Percentiles rank a stretch among this genome's conserved stretches.
phyloP scores from a whole-genome alignment of 2,113 vertebrate genomes.

The Buteo buteo region DNA sequence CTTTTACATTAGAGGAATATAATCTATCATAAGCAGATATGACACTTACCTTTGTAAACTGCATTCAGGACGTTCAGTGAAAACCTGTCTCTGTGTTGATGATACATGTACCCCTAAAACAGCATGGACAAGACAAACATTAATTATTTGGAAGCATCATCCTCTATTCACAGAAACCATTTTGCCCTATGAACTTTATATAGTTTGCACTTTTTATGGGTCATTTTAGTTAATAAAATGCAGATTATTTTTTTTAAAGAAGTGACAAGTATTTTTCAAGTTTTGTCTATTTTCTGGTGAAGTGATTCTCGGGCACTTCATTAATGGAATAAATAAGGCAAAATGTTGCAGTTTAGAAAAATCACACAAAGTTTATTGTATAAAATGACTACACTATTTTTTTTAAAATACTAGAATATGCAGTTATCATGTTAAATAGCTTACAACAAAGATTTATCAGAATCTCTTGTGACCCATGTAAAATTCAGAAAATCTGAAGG shows the following conservation, averaged over 20 bases:
- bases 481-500: background rate
- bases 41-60: background rate
- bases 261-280: background rate
- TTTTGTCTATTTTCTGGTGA: background rate
- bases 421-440: background rate
- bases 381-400: background rate
- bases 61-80: background rate
- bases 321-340: background rate
- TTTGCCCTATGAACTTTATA: background rate
- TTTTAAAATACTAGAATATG: background rate
- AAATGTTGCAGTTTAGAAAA: background rate
- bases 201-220: background rate
- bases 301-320: background rate
- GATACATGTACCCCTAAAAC: too few species aligned
- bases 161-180: background rate
- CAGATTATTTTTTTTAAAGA: background rate
- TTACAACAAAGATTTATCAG: background rate
- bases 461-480: background rate
- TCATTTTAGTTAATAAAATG: background rate
- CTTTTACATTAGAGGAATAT: background rate
- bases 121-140: background rate
- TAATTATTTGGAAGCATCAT: background rate
- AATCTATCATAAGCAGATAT: background rate
- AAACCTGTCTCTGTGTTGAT: background rate
- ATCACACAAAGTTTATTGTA: background rate